Base-by-base conservation (phyloP, 2,888 invertebrate genomes). In the Mactromeris polynyma region DNA sequence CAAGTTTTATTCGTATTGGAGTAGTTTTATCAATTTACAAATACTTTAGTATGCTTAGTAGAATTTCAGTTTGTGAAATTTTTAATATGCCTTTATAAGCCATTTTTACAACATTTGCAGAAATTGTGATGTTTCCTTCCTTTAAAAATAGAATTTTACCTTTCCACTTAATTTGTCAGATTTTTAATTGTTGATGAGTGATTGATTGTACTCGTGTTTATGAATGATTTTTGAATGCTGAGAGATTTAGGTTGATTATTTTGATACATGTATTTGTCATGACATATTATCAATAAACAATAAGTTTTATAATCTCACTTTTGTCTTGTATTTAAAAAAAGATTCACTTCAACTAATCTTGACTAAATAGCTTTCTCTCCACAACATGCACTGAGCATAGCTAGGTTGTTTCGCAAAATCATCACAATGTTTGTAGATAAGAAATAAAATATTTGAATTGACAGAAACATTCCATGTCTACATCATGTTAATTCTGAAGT, bases 251-350 rank as follows among this genome's bases (percentile, higher is more conserved):
- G 11, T 26, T 54, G 84, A 54, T 84, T 84, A 84, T 84, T 84
- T 78, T 84, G 78, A 78, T 84, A 83, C 83, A 38, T 83, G 69
- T 83, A 84, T 54, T 69, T 84, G 84, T 84, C 69, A 84, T 78
- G 54, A 51, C 78, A 83, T 83, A 84, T 77, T 84, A 84, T 84
- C 54, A 84, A 84, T 42, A 46, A 84, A 84, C 33, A 73, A 73
- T 36, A 64, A 21, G 6, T 64, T 64, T 64, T 26, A 64, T 64
- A 26, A 9, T 64, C 26, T 64, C 26, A 26, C 26, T 21, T 64
- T 64, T n/a, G n/a, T n/a, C n/a, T n/a, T n/a, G n/a, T n/a, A n/a
- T n/a, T n/a, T n/a, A n/a, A n/a, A n/a, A n/a, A n/a, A n/a, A n/a
- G n/a, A n/a, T n/a, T n/a, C n/a, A n/a, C n/a, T n/a, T n/a, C n/a